Evolutionary conservation across 2,113 vertebrate genomes (phyloP), one percentile per base, ranked within the genome.

Genomic region (Phodopus roborovskii): DNA sequence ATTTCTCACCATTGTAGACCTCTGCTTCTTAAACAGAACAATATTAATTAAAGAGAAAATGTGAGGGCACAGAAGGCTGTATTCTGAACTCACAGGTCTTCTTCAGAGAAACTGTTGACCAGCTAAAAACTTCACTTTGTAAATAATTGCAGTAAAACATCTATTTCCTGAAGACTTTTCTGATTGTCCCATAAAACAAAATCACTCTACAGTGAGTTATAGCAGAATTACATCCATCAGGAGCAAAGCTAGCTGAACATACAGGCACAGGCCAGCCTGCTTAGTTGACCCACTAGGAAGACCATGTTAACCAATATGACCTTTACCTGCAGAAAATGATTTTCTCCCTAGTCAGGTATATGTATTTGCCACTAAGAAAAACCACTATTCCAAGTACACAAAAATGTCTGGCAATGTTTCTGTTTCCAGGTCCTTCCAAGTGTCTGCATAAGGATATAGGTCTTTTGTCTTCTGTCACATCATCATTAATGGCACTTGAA

Each of bases 401-500:
- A 36, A 13, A 83, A 70, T n/a, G 60, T 28, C 74, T 45, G 1
- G 66, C 93, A 39, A 91, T 24, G 85, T 94, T 81, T 91, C 73
- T 39, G 68, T 92, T 53, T 62, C 56, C 0, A 2, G 2, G 56
- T 85, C 62, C 91, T 96, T 89, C 39, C 94, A 89, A 60, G 7
- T 36, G 48, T 33, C 84, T 90, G 13, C 85, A 42, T 30, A 22
- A 1, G 58, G 58, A 84, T 45, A 73, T 85, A 83, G 8, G 48
- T 71, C 68, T 95, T 94, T 74, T 90, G 85, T 88, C 94, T 96
- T 88, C 70, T 0, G 2, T 73, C 50, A 82, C 1, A 10, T 96
- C 9, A 0, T 92, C 9, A 0, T 94, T 96, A 97, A 45, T 24
- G 82, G 33, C 48, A 92, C 50, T 88, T 24, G 95, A 26, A 96